Evolutionary conservation across 2,888 invertebrate species (phyloP).

Genomic region (Acrobasis repandana): DNA sequence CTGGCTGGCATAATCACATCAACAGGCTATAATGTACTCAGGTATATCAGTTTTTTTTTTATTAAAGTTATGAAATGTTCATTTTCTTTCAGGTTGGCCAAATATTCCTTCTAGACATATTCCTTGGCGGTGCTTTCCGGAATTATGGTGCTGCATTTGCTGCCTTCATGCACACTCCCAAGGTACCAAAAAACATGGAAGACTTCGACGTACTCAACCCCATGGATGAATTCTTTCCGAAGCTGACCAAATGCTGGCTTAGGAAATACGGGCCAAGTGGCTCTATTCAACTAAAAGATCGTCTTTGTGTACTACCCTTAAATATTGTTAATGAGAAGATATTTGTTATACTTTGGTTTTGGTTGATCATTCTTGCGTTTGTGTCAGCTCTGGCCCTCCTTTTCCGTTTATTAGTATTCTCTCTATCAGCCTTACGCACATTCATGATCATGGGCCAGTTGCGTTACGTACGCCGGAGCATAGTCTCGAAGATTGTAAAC

Average conservation of each 20-base stretch:
- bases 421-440: conserved; percentile 82
- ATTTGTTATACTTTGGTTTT: conserved; percentile 89
- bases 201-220: conserved; percentile 81
- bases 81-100: conserved; percentile 81
- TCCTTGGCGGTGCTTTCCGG: conserved; percentile 84
- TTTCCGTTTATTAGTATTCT: conserved; percentile 84
- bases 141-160: conserved; percentile 83
- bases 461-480: conserved; percentile 75
- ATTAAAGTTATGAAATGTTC: too few species aligned
- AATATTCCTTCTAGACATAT: conserved; percentile 86
- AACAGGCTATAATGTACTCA: too few species aligned
- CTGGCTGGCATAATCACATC: too few species aligned
- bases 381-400: conserved; percentile 85
- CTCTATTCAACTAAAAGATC: conserved; percentile 79
- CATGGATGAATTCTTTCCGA: conserved; percentile 87
- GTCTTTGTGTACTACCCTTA: conserved; percentile 88
- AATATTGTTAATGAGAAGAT: conserved; percentile 92
- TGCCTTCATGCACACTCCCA: conserved; percentile 67
- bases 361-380: conserved; percentile 86
- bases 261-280: conserved; percentile 84
- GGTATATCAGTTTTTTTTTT: too few species aligned
- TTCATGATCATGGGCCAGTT: conserved; percentile 85
- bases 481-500: conserved; percentile 78
- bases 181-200: conserved; percentile 45
- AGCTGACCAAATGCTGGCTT: conserved; percentile 85